These are phyloP conservation scores for Leptobrachium leishanense DNA, from an alignment of 2,113 vertebrate species.

Conservation along the genomic window DNA sequence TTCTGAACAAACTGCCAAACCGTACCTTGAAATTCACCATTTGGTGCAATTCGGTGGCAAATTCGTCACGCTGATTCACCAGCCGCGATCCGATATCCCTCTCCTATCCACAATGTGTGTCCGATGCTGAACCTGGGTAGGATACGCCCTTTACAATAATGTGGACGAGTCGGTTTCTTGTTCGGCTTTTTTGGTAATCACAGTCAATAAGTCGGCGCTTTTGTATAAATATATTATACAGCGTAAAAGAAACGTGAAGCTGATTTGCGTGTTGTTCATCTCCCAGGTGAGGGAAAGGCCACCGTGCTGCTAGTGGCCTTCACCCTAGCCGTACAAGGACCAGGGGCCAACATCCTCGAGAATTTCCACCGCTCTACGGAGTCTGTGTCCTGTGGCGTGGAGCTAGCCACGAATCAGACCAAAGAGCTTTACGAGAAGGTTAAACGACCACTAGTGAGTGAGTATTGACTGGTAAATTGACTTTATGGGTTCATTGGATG, in stretches of 20 bases:
- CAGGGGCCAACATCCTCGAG: constrained; percentile 73
- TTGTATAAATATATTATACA: neutral
- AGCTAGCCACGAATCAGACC: constrained; percentile 85
- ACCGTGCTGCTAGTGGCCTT: constrained; percentile 73
- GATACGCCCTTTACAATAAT: too few relatives aligned
- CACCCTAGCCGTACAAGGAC: constrained; percentile 74
- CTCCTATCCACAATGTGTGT: too few relatives aligned
- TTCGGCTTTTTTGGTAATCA: too few relatives aligned
- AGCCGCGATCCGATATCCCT: too few relatives aligned
- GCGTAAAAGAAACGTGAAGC: neutral
- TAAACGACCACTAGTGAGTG: constrained; percentile 77
- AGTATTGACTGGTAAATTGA: constrained; percentile 51
- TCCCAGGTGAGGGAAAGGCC: constrained; percentile 69
- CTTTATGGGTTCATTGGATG: too few relatives aligned
- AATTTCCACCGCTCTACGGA: constrained; percentile 73
- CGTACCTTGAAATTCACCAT: too few relatives aligned
- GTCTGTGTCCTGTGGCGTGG: constrained; percentile 79
- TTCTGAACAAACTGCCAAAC: too few relatives aligned
- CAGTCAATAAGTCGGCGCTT: too few relatives aligned
- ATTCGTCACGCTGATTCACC: too few relatives aligned
- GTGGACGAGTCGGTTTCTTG: too few relatives aligned
- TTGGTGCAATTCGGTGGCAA: too few relatives aligned
- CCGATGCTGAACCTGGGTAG: too few relatives aligned
- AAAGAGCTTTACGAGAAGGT: constrained; percentile 66
- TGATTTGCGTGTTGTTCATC: neutral